These are phyloP conservation scores for Melanargia galathea DNA, from an alignment of 2,888 invertebrate species.

Conservation along the genomic window DNA sequence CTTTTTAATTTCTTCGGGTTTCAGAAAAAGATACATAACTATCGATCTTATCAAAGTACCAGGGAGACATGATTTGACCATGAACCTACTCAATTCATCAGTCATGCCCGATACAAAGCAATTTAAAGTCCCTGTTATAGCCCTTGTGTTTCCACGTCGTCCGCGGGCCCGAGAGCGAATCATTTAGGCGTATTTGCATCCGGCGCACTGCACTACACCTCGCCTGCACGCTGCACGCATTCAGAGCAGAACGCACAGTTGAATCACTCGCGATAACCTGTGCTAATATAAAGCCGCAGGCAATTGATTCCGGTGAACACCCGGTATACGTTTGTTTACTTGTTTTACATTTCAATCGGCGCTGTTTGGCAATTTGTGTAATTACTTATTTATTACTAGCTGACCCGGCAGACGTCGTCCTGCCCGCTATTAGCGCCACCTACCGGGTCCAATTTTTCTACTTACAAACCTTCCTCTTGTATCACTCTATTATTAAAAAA, in stretches of 20 bases:
- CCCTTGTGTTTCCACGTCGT: neutral
- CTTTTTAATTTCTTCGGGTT: no score
- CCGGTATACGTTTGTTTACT: conserved; percentile 23
- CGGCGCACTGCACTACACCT: neutral
- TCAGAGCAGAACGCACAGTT: conserved; percentile 40
- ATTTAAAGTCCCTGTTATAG: neutral
- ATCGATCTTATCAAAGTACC: no score
- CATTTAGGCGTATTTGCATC: neutral
- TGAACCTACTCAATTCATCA: neutral
- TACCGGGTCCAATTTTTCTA: no score
- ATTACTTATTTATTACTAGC: neutral
- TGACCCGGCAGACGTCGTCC: no score
- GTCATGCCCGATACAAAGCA: neutral
- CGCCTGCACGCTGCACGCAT: conserved; percentile 7
- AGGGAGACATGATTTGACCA: neutral
- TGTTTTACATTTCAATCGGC: conserved; percentile 7
- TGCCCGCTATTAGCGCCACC: no score
- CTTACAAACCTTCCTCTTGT: no score
- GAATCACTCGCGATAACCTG: neutral
- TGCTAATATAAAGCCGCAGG: neutral
- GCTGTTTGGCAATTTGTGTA: neutral
- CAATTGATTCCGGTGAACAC: conserved; percentile 14
- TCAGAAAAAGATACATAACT: no score
- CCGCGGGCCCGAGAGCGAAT: neutral
- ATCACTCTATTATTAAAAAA: no score